Conservation (phyloP, 2,113 vertebrate species). For the Lynx canadensis region DNA sequence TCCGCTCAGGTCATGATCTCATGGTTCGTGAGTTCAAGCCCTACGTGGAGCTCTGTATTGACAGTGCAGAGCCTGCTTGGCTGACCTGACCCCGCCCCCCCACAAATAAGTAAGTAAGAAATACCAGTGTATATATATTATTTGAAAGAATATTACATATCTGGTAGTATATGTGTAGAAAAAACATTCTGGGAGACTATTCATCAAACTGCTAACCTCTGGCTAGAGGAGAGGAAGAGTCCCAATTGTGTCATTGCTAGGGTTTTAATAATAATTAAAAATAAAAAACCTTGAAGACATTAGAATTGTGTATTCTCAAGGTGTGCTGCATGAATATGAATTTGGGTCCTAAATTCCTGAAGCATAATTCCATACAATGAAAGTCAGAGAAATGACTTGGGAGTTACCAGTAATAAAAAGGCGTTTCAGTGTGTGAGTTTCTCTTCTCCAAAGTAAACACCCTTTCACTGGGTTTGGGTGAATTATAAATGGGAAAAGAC, state of each 20-base stretch:
- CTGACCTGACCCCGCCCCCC: too few relatives aligned
- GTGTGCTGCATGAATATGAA: not conserved
- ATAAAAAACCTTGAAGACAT: not conserved
- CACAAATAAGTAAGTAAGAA: not conserved
- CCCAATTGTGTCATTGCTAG: not conserved
- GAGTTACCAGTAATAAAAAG: constrained; percentile 4
- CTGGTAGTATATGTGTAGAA: not conserved
- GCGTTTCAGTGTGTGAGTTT: not conserved
- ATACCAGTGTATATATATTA: not conserved
- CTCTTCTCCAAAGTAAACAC: not conserved
- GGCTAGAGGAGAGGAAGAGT: not conserved
- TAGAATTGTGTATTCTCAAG: not conserved
- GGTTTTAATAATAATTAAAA: constrained; percentile 27
- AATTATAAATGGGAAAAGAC: not conserved
- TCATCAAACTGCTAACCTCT: not conserved
- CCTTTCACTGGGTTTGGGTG: not conserved
- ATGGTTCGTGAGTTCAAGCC: too few relatives aligned
- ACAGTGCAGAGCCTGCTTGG: too few relatives aligned
- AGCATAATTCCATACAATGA: not conserved
- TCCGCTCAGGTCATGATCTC: too few relatives aligned
- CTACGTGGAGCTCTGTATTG: too few relatives aligned
- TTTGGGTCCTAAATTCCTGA: not conserved
- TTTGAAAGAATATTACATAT: not conserved
- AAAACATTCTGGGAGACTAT: not conserved
- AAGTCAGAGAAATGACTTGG: not conserved